These are phyloP conservation scores for Blastobasis lacticolella DNA, from an alignment of 2,888 invertebrate species.

Conservation along the genomic window DNA sequence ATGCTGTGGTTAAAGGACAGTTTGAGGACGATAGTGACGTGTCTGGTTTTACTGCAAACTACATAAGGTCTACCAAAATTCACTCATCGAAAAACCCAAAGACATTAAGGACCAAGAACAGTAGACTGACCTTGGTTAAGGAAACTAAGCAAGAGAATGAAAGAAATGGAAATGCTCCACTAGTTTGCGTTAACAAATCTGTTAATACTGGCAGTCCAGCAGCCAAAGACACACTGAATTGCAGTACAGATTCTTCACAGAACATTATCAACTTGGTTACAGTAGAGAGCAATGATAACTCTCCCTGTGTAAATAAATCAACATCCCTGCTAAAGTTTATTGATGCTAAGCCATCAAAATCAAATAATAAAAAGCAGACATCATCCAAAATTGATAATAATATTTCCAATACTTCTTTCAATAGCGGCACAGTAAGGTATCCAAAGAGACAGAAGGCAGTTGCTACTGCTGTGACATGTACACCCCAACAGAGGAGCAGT, in stretches of 20 bases:
- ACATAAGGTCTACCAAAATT: slow-evolving; percentile 62
- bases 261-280: slow-evolving; percentile 53
- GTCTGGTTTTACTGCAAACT: slow-evolving; percentile 65
- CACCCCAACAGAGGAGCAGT: slow-evolving; percentile 11
- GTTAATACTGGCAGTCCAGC: slow-evolving; percentile 32
- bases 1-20: slow-evolving; percentile 34
- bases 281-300: slow-evolving; percentile 30
- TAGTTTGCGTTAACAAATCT: slow-evolving; percentile 49
- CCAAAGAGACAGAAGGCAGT: slow-evolving; percentile 42
- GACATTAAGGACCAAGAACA: slow-evolving; percentile 42
- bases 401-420: slow-evolving; percentile 41
- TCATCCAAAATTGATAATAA: too few species aligned
- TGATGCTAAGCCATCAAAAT: slow-evolving; percentile 29
- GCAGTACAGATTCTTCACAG: slow-evolving; percentile 55
- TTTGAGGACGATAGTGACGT: slow-evolving; percentile 65
- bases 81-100: slow-evolving; percentile 43
- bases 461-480: slow-evolving; percentile 15
- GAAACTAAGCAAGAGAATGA: slow-evolving; percentile 28
- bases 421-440: slow-evolving; percentile 42
- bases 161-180: slow-evolving; percentile 30
- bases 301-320: slow-evolving; percentile 23
- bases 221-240: slow-evolving; percentile 30
- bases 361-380: slow-evolving; percentile 9
- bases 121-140: slow-evolving; percentile 35
- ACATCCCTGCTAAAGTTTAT: slow-evolving; percentile 53